Percentiles rank a stretch among this genome's conserved stretches.
Evolutionary conservation across 2,888 invertebrate genomes (phyloP).

Genomic region (Diaphora mendica): DNA sequence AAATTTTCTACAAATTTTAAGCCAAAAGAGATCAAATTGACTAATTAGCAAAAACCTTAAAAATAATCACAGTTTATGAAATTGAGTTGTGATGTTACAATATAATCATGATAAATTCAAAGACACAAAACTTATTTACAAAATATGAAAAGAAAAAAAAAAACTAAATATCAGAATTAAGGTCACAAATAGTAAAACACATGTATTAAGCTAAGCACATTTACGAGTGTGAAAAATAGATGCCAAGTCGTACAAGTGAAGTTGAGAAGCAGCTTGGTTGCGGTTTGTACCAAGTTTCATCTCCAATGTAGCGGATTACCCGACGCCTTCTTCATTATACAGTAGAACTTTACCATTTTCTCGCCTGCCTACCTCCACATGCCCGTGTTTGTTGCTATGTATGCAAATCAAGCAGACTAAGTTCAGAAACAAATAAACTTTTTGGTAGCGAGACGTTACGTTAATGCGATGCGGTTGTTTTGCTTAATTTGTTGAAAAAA

Average conservation of each 20-base stretch:
- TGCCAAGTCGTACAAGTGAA: constrained; percentile 58
- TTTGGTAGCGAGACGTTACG: constrained; percentile 64
- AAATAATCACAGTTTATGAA: too few relatives aligned
- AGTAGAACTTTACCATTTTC: constrained; percentile 75
- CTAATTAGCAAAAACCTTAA: too few relatives aligned
- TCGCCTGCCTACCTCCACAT: constrained; percentile 66
- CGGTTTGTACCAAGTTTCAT: constrained; percentile 74
- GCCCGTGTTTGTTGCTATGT: constrained; percentile 73
- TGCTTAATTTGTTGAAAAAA: constrained; percentile 56
- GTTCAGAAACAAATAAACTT: constrained; percentile 80
- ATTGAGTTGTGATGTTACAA: too few relatives aligned
- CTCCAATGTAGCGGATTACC: constrained; percentile 74
- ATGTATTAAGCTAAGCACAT: background rate
- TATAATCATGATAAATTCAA: too few relatives aligned
- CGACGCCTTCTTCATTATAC: constrained; percentile 81
- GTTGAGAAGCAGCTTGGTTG: constrained; percentile 53
- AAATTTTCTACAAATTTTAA: too few relatives aligned
- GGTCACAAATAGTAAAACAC: background rate
- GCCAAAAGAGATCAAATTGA: too few relatives aligned
- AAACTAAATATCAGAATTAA: background rate
- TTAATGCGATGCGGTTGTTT: constrained; percentile 58
- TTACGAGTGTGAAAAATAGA: constrained; percentile 52
- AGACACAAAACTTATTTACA: too few relatives aligned
- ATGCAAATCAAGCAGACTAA: constrained; percentile 79
- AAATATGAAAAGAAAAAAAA: background rate